Base-by-base conservation (phyloP, 2,888 invertebrate genomes). In the Lepidochrysops patricia region DNA sequence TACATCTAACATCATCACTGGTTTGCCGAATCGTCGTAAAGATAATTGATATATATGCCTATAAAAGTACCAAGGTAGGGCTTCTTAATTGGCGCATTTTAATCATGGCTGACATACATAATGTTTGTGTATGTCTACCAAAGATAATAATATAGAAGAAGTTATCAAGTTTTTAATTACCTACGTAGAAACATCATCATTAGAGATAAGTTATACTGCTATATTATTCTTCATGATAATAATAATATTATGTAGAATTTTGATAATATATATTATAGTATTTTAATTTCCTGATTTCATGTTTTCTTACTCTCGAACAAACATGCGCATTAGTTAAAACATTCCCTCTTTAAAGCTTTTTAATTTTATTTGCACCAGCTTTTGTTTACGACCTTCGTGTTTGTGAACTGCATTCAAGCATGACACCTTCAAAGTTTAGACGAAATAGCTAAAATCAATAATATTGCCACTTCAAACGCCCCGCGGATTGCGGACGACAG, bases 381-480 rank as follows among this genome's bases (percentile, higher is more conserved):
- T 29, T 27, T 52, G 52, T 54, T 32, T 54, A 54, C 19, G 32
- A 54, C 54, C 50, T 4, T 54, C 23, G 23, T 48, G 35, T 34
- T 58, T 54, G 57, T 19, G 25, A 52, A 57, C 64, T 60, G 61
- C 63, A 59, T n/a, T 61, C 49, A 61, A 65, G 65, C 63, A 59
- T 62, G 65, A 67, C 64, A 60, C 63, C 63, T 64, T 60, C 65
- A 68, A 69, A 65, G 56, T 63, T 64, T 61, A 61, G 63, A 61
- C 66, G 58, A 61, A 67, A 70, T 70, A 66, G 65, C 63, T 71
- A 69, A 70, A 72, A 71, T 70, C 72, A 72, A 76, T 77, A 76
- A 77, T 69, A 72, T 73, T 71, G 65, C 69, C 68, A 72, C 72
- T 75, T 71, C 70, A 72, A 77, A 76, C 65, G 68, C 61, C 65